Conservation (phyloP, 1,140 invertebrate genomes). For the Calliopsis andreniformis region DNA sequence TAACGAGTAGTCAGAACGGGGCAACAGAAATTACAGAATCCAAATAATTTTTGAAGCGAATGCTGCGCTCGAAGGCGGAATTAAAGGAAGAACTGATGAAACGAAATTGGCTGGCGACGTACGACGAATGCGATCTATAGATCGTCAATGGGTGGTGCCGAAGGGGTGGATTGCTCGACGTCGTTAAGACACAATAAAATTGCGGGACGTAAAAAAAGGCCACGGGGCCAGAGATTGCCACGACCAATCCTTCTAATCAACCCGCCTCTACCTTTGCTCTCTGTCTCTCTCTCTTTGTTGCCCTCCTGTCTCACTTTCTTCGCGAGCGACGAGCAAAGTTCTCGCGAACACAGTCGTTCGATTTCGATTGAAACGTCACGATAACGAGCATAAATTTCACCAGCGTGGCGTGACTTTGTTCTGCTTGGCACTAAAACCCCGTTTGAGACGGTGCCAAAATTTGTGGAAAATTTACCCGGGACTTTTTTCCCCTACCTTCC, state of each 20-base stretch:
- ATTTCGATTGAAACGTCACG: constrained; percentile 53
- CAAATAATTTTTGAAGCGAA: background rate
- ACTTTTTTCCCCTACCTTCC: background rate
- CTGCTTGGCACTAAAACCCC: constrained; percentile 38
- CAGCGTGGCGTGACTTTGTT: constrained; percentile 42
- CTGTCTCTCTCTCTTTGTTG: constrained; percentile 9
- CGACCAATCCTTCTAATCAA: constrained; percentile 73
- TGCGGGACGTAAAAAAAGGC: constrained; percentile 60
- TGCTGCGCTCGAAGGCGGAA: constrained; percentile 28
- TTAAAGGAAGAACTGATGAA: constrained; percentile 62
- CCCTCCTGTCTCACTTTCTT: background rate
- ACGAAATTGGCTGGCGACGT: constrained; percentile 73
- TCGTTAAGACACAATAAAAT: constrained; percentile 76
- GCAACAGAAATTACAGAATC: background rate
- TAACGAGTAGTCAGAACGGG: background rate
- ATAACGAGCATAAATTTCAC: constrained; percentile 40
- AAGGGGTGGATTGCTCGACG: constrained; percentile 58
- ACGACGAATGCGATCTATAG: constrained; percentile 57
- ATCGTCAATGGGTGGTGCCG: constrained; percentile 4
- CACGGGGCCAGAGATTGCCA: constrained; percentile 63
- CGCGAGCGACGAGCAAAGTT: background rate
- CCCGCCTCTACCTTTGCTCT: constrained; percentile 20
- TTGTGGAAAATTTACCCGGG: constrained; percentile 40
- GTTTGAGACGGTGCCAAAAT: constrained; percentile 41
- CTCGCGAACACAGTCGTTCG: constrained; percentile 29